A percentile compares a stretch with the other conserved stretches of the same genome.
phyloP scores from a whole-genome alignment of 2,797 vertebrate genomes.

The Gouania willdenowi region DNA sequence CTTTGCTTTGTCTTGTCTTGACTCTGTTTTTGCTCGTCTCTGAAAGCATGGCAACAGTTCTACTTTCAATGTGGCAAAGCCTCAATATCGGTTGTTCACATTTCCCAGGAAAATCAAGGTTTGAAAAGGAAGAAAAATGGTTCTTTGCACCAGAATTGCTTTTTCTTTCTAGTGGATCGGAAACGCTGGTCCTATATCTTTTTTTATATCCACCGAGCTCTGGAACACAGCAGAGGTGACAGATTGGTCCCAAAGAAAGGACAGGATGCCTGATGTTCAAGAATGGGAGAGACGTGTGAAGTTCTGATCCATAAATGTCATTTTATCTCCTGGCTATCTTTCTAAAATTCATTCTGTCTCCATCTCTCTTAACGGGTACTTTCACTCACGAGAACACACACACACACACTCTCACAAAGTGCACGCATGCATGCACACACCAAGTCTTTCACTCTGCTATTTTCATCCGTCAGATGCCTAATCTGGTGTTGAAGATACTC shows the following conservation, averaged over 20 bases:
- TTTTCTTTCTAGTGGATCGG: conserved; percentile 16
- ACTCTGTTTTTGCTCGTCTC: no score
- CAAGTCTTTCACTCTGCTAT: neutral
- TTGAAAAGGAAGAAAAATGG: neutral
- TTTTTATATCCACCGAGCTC: conserved; percentile 10
- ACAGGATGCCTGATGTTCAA: conserved; percentile 40
- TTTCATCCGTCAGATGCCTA: conserved; percentile 37
- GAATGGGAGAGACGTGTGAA: conserved; percentile 43
- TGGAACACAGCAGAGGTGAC: conserved; percentile 33
- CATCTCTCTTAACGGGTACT: conserved; percentile 37
- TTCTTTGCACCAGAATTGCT: neutral
- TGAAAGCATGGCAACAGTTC: no score
- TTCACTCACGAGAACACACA: conserved; percentile 10
- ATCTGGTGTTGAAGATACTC: conserved; percentile 56
- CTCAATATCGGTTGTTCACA: no score
- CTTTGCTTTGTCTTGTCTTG: no score
- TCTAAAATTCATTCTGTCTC: conserved; percentile 46
- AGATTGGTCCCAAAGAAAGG: conserved; percentile 43
- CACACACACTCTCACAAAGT: conserved; percentile 12
- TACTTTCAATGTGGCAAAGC: no score
- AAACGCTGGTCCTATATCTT: conserved; percentile 1
- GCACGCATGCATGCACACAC: no score
- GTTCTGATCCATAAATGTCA: conserved; percentile 68
- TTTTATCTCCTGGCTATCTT: conserved; percentile 61
- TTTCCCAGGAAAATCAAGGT: neutral